phyloP scores from a whole-genome alignment of 1,140 invertebrate species.

The Drosophila nasuta region DNA sequence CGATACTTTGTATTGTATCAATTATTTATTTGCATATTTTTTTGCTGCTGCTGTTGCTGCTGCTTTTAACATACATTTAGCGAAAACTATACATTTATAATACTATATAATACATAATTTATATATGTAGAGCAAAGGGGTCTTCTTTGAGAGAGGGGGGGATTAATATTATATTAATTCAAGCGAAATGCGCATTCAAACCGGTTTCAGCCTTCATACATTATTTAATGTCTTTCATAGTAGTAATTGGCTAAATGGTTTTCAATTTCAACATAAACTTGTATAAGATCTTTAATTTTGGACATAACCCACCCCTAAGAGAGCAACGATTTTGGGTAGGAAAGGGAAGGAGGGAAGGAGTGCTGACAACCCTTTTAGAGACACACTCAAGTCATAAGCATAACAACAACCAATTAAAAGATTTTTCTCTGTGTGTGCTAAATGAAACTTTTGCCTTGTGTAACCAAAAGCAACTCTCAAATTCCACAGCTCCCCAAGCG shows the following conservation, averaged over 20 bases:
- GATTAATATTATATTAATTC: not conserved
- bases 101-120: not conserved
- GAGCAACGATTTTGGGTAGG: not conserved
- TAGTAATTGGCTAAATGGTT: slow-evolving; percentile 55
- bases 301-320: slow-evolving; percentile 47
- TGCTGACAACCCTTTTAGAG: slow-evolving; percentile 65
- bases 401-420: slow-evolving; percentile 79
- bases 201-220: slow-evolving; percentile 5
- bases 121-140: not conserved
- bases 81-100: not conserved
- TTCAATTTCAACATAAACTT: slow-evolving; percentile 33
- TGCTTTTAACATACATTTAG: too few relatives aligned
- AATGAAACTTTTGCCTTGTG: slow-evolving; percentile 55
- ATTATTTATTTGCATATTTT: slow-evolving; percentile 4
- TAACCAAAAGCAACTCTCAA: slow-evolving; percentile 65
- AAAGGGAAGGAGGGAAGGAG: not conserved
- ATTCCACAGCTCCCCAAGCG: slow-evolving; percentile 39
- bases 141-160: not conserved
- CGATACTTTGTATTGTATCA: not conserved
- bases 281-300: slow-evolving; percentile 23
- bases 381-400: slow-evolving; percentile 25
- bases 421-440: slow-evolving; percentile 56
- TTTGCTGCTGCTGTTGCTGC: not conserved
- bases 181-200: not conserved
- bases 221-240: slow-evolving; percentile 20